Conservation (phyloP, 2,888 invertebrate species). For the Microdon myrmicae region DNA sequence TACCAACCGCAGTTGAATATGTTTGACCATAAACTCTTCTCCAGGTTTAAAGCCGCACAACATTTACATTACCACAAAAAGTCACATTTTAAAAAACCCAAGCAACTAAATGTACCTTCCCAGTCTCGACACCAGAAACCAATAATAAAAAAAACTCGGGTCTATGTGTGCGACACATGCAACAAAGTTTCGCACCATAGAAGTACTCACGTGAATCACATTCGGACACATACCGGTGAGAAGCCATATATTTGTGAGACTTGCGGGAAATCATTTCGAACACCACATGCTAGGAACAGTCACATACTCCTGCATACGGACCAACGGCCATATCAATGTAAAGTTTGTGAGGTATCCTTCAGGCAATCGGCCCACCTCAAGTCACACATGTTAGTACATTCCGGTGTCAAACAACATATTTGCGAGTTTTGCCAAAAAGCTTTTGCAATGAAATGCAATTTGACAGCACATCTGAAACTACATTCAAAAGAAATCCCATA, state of each 20-base stretch:
- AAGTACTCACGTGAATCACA: slow-evolving; percentile 54
- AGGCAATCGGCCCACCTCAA: slow-evolving; percentile 54
- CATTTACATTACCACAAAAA: slow-evolving; percentile 45
- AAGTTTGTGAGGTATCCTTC: slow-evolving; percentile 52
- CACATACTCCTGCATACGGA: slow-evolving; percentile 54
- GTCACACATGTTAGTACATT: slow-evolving; percentile 54
- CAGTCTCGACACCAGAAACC: slow-evolving; percentile 3
- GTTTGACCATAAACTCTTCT: no score
- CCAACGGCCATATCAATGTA: slow-evolving; percentile 54
- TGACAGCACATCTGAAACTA: slow-evolving; percentile 48
- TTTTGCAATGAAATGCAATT: slow-evolving; percentile 50
- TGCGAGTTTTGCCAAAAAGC: slow-evolving; percentile 53
- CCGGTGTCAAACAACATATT: slow-evolving; percentile 42
- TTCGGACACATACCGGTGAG: slow-evolving; percentile 54
- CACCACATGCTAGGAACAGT: slow-evolving; percentile 48
- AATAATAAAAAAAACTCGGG: slow-evolving; percentile 11
- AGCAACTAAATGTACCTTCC: not conserved
- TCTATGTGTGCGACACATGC: slow-evolving; percentile 42
- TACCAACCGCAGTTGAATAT: not conserved
- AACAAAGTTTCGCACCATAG: slow-evolving; percentile 51
- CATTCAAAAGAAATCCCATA: slow-evolving; percentile 53
- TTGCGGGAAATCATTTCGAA: slow-evolving; percentile 54
- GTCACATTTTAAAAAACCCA: slow-evolving; percentile 23
- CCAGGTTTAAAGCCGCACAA: slow-evolving; percentile 52
- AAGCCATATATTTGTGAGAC: slow-evolving; percentile 52